These are phyloP conservation scores for Panopea generosa DNA, from an alignment of 2,888 invertebrate genomes.

Conservation along the genomic window DNA sequence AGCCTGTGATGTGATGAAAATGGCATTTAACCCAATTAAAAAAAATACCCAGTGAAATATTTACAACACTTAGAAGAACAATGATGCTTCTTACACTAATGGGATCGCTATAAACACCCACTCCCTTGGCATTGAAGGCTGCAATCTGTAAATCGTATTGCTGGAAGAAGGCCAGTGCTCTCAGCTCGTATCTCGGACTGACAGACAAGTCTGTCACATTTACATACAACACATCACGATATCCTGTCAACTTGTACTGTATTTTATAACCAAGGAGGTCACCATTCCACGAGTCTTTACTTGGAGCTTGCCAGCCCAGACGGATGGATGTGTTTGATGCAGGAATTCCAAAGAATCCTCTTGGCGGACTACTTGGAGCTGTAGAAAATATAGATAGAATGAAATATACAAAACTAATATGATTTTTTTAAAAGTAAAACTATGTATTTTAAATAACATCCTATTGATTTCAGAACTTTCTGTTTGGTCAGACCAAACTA, in stretches of 20 bases:
- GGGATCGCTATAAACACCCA: slow-evolving; percentile 95
- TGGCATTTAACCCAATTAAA: too few species aligned
- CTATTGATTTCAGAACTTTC: too few species aligned
- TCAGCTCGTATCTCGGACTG: slow-evolving; percentile 91
- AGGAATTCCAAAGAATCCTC: slow-evolving; percentile 97
- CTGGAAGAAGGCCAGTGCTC: slow-evolving; percentile 98
- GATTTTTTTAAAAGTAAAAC: neutral
- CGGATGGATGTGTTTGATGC: slow-evolving; percentile 97
- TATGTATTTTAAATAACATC: neutral
- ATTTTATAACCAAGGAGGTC: slow-evolving; percentile 95
- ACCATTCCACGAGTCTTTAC: slow-evolving; percentile 97
- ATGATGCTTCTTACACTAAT: slow-evolving; percentile 86
- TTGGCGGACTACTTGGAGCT: slow-evolving; percentile 98
- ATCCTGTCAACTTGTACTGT: slow-evolving; percentile 95
- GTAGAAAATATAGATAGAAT: slow-evolving; percentile 61
- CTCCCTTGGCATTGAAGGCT: slow-evolving; percentile 98
- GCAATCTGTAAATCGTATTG: slow-evolving; percentile 98
- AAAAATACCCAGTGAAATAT: too few species aligned
- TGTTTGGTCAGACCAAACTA: too few species aligned
- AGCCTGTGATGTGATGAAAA: too few species aligned
- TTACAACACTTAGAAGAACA: too few species aligned
- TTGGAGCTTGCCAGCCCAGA: slow-evolving; percentile 97
- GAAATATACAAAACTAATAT: neutral
- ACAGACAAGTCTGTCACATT: slow-evolving; percentile 86
- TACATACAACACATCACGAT: slow-evolving; percentile 90